A percentile compares a stretch with the other conserved stretches of the same genome.
phyloP scores from a whole-genome alignment of 2,113 vertebrate genomes.

The Chaenocephalus aceratus region DNA sequence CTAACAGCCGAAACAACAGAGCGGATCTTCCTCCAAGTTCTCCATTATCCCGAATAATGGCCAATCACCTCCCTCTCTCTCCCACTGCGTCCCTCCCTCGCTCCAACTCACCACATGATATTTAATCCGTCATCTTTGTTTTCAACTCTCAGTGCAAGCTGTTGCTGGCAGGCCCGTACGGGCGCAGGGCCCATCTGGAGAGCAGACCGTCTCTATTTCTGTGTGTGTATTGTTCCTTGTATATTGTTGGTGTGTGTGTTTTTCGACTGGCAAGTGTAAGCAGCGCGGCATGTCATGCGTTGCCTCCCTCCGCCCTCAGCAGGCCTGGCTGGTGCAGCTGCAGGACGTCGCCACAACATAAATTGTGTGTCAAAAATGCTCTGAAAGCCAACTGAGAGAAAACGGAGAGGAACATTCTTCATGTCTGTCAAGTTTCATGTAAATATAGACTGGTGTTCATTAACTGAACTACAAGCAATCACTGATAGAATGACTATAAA shows the following conservation, averaged over 20 bases:
- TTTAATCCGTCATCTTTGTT: slow-evolving; percentile 95
- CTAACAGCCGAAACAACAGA: slow-evolving; percentile 58
- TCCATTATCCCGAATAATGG: slow-evolving; percentile 68
- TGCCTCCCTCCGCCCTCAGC: slow-evolving; percentile 36
- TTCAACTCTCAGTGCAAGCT: slow-evolving; percentile 92
- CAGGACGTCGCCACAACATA: slow-evolving; percentile 22
- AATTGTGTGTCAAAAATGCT: slow-evolving; percentile 30
- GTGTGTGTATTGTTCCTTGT: slow-evolving; percentile 29
- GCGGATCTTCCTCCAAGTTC: slow-evolving; percentile 56
- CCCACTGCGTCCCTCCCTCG: slow-evolving; percentile 73
- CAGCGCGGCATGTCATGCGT: slow-evolving; percentile 20
- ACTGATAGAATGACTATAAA: too few species aligned
- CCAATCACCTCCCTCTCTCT: slow-evolving; percentile 62
- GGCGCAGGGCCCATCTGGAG: slow-evolving; percentile 91
- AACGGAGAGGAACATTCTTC: not conserved
- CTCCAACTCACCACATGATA: slow-evolving; percentile 85
- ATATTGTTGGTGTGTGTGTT: slow-evolving; percentile 8
- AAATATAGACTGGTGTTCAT: not conserved
- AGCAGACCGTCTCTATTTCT: slow-evolving; percentile 67
- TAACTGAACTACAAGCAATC: too few species aligned
- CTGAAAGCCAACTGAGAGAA: not conserved
- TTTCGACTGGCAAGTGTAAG: slow-evolving; percentile 13
- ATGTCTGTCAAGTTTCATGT: not conserved
- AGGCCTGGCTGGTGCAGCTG: slow-evolving; percentile 13
- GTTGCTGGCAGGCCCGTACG: slow-evolving; percentile 87